phyloP scores from a whole-genome alignment of 2,113 vertebrate species.

The Periophthalmodon schlosseri region DNA sequence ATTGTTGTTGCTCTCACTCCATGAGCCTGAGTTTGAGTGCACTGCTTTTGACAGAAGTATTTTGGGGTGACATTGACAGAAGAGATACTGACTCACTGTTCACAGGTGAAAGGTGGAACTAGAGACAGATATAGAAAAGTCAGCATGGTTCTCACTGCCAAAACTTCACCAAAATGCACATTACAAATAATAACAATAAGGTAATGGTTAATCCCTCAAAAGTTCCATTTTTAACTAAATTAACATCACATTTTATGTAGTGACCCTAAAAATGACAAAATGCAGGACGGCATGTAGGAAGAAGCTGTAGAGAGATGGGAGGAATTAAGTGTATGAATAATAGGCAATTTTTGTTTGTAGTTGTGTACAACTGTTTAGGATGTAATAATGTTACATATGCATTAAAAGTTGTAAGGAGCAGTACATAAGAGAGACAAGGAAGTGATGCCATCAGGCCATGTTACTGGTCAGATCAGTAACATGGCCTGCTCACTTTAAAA shows the following conservation, averaged over 20 bases:
- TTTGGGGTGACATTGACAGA: conserved; percentile 24
- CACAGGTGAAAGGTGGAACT: conserved; percentile 1
- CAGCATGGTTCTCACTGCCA: not conserved
- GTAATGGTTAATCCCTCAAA: not conserved
- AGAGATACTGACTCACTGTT: conserved; percentile 17
- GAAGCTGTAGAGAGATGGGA: too few relatives aligned
- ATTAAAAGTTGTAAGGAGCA: too few relatives aligned
- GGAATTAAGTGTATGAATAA: too few relatives aligned
- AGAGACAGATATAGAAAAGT: not conserved
- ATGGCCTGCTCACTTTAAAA: too few relatives aligned
- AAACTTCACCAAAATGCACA: not conserved
- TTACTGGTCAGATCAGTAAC: too few relatives aligned
- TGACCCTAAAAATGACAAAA: not conserved
- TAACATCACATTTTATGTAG: too few relatives aligned
- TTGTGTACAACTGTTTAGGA: too few relatives aligned
- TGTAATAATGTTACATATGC: too few relatives aligned
- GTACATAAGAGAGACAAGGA: too few relatives aligned
- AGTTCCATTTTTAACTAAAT: not conserved
- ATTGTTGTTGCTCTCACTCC: conserved; percentile 1
- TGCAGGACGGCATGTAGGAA: not conserved
- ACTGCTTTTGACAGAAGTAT: conserved; percentile 7
- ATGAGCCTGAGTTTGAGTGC: conserved; percentile 2
- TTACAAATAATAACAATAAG: not conserved
- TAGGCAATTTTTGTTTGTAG: too few relatives aligned
- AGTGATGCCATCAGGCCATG: too few relatives aligned